Conservation (phyloP, 2,113 vertebrate genomes). For the Platycercus adscitus region DNA sequence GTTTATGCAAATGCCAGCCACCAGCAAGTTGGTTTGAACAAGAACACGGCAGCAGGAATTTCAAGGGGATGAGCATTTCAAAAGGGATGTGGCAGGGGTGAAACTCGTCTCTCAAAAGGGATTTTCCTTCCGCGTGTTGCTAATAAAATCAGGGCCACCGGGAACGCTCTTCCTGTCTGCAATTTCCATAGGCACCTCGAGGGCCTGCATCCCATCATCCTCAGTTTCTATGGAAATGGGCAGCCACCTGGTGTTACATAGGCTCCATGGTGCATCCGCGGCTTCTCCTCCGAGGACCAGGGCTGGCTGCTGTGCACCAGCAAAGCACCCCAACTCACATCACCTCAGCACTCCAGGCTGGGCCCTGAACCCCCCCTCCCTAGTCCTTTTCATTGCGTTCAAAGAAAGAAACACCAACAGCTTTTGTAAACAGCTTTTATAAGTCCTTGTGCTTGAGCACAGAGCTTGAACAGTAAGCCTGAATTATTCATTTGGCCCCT, state of each 20-base stretch:
- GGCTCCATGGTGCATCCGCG: rapidly evolving
- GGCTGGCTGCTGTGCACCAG: rapidly evolving
- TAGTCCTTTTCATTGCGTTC: not conserved
- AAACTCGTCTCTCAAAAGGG: not conserved
- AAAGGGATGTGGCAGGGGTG: rapidly evolving
- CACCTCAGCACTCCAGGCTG: not conserved
- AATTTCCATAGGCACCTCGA: not conserved
- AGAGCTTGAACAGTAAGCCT: not conserved
- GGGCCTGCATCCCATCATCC: not conserved
- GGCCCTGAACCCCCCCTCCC: not conserved
- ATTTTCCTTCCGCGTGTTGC: not conserved
- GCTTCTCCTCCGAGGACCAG: not conserved
- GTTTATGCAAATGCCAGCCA: not conserved
- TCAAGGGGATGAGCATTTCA: not conserved
- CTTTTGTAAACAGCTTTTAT: constrained; percentile 13
- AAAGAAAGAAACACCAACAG: not conserved
- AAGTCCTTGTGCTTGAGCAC: not conserved
- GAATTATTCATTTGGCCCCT: constrained; percentile 29
- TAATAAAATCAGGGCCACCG: not conserved
- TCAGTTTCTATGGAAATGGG: not conserved
- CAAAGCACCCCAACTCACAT: rapidly evolving
- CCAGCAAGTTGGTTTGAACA: not conserved
- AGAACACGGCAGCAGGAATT: not conserved
- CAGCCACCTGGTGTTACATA: not conserved
- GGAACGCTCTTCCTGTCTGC: rapidly evolving